Evolutionary conservation across 2,888 invertebrate species (phyloP).

Genomic region (Gastracanthus pulcherrimus): DNA sequence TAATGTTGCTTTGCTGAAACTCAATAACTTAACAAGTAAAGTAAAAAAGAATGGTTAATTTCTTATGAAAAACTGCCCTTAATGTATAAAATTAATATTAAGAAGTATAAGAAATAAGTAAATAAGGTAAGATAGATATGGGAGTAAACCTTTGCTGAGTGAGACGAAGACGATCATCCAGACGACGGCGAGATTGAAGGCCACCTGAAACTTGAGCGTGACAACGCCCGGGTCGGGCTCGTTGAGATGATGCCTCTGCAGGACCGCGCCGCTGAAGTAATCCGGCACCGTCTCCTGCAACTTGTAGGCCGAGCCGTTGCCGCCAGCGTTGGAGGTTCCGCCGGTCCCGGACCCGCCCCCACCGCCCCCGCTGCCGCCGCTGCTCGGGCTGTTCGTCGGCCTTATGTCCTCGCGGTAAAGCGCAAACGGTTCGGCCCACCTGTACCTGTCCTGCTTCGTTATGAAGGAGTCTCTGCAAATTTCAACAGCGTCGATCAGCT

Average conservation of each 20-base stretch:
- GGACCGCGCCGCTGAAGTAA: conserved; percentile 91
- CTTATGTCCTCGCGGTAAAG: conserved; percentile 83
- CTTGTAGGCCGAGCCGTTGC: conserved; percentile 77
- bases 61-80: no score
- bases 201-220: conserved; percentile 89
- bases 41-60: no score
- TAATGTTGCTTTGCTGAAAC: no score
- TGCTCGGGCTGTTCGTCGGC: conserved; percentile 69
- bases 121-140: neutral
- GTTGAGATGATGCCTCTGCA: conserved; percentile 81
- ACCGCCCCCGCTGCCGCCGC: conserved; percentile 67
- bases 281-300: conserved; percentile 89
- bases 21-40: no score
- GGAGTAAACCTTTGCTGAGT: conserved; percentile 85
- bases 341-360: no score
- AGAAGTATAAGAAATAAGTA: neutral
- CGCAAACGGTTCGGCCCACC: conserved; percentile 88
- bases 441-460: conserved; percentile 86
- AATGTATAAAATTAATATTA: no score
- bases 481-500: no score
- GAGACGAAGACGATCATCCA: conserved; percentile 95
- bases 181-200: conserved; percentile 92
- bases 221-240: conserved; percentile 79
- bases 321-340: no score
- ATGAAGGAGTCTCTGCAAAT: conserved; percentile 87